These are phyloP conservation scores for Rissa tridactyla DNA, from an alignment of 2,113 vertebrate genomes.

Conservation along the genomic window DNA sequence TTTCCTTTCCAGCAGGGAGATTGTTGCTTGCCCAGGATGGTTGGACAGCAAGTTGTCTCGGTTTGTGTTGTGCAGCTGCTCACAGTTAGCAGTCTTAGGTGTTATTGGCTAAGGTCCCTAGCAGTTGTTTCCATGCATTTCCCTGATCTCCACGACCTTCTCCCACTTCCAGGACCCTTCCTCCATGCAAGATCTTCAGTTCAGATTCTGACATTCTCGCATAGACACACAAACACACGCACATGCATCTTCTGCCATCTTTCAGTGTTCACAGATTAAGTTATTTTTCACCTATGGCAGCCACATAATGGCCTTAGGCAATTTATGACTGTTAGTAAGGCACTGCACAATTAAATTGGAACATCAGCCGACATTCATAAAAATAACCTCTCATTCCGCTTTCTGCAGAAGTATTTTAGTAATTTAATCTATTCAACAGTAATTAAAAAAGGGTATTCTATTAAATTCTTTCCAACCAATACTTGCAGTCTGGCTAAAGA, in stretches of 20 bases:
- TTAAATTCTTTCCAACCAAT: background rate
- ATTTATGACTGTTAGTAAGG: background rate
- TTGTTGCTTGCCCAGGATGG: background rate
- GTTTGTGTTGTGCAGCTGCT: background rate
- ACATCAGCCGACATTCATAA: background rate
- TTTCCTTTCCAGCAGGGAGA: background rate
- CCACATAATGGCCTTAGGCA: background rate
- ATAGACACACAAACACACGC: background rate
- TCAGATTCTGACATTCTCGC: background rate
- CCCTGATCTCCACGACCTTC: background rate
- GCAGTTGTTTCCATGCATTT: background rate
- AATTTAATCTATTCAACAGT: background rate
- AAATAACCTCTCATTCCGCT: background rate
- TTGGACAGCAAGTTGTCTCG: background rate
- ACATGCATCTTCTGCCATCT: background rate
- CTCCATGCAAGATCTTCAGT: background rate
- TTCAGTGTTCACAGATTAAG: background rate
- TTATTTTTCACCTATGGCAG: background rate
- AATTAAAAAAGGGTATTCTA: background rate
- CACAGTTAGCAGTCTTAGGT: background rate
- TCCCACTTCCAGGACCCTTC: background rate
- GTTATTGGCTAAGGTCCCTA: background rate
- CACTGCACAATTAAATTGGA: background rate
- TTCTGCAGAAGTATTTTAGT: background rate
- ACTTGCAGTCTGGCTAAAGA: background rate